These are phyloP conservation scores for Diorhabda sublineata DNA, from an alignment of 1,140 invertebrate species.

Conservation along the genomic window DNA sequence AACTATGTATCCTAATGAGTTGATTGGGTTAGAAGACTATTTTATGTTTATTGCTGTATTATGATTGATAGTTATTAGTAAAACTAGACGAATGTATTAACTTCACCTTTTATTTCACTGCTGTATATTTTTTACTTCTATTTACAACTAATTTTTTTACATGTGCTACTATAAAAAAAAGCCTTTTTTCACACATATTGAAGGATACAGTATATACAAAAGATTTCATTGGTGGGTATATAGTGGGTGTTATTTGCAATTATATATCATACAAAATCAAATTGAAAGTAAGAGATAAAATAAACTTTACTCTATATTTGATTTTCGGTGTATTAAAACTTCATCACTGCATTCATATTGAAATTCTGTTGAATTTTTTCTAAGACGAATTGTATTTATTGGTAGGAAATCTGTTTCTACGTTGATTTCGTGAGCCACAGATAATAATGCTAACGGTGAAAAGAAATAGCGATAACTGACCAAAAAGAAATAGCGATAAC, in stretches of 20 bases:
- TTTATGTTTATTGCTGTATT: not conserved
- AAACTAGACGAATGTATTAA: too few species aligned
- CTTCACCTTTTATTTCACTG: too few species aligned
- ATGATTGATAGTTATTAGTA: too few species aligned
- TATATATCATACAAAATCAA: too few species aligned
- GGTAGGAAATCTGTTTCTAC: constrained; percentile 19
- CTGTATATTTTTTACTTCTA: too few species aligned
- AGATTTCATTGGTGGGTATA: constrained; percentile 11
- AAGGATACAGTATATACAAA: not conserved
- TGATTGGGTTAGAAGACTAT: not conserved
- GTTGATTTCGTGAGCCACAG: constrained; percentile 21
- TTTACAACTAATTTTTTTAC: too few species aligned
- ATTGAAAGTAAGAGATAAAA: not conserved
- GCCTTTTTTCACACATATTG: too few species aligned
- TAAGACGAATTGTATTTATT: constrained; percentile 26
- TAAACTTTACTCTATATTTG: constrained; percentile 17
- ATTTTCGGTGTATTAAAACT: constrained; percentile 24
- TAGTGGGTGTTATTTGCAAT: constrained; percentile 9
- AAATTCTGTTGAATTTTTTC: constrained; percentile 22
- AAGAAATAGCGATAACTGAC: too few species aligned
- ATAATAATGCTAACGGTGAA: too few species aligned
- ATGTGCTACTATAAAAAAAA: too few species aligned
- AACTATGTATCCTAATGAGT: too few species aligned
- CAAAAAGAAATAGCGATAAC: too few species aligned
- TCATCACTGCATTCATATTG: constrained; percentile 26